These are phyloP conservation scores for Dasyurus viverrinus DNA, from an alignment of 2,113 vertebrate species.

Conservation along the genomic window DNA sequence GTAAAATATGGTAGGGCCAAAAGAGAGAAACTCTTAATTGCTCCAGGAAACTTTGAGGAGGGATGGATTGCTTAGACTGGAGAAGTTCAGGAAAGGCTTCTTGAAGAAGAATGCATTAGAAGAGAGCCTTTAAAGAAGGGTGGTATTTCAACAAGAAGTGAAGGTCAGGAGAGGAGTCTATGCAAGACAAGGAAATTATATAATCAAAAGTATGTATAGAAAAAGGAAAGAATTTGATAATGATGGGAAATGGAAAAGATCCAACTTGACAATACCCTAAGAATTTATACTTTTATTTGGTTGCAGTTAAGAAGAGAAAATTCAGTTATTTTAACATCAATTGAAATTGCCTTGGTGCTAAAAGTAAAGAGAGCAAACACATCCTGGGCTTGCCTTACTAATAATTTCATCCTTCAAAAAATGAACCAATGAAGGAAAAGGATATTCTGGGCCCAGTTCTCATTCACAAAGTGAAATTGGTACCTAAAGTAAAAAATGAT, in stretches of 20 bases:
- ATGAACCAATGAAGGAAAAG: not conserved
- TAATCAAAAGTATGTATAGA: not conserved
- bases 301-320: not conserved
- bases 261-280: not conserved
- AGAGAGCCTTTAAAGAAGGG: not conserved
- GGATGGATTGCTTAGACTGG: not conserved
- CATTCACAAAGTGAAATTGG: not conserved
- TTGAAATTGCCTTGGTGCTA: not conserved
- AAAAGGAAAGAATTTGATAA: not conserved
- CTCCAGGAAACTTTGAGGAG: not conserved
- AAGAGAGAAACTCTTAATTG: not conserved
- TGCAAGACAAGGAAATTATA: not conserved
- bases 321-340: not conserved
- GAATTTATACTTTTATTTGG: not conserved
- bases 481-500: not conserved
- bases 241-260: not conserved
- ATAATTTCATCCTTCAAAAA: not conserved
- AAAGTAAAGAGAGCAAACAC: not conserved
- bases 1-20: no score
- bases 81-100: not conserved
- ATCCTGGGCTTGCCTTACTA: not conserved
- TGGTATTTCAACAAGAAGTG: not conserved
- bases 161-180: not conserved
- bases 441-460: not conserved
- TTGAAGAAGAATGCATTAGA: not conserved